Base-by-base conservation (phyloP, 2,113 vertebrate species). In the Thunnus maccoyii region DNA sequence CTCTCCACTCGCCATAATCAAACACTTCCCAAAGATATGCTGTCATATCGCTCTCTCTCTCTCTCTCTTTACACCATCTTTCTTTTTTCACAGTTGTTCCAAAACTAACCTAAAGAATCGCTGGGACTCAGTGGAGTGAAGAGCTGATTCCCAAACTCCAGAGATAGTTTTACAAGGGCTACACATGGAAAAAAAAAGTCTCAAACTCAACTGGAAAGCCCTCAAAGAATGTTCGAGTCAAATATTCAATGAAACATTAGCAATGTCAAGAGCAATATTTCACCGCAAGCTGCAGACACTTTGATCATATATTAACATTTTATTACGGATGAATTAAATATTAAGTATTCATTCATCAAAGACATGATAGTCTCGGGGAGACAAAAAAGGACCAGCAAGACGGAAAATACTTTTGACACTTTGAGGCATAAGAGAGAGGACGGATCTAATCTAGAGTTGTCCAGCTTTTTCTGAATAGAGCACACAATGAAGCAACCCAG, bases 1-100 rank as follows among this genome's bases (percentile, higher is more conserved):
- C 47, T 85, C 79, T 79, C 70, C 66, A 14, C 52, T 85, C 51
- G 25, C 74, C 30, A 27, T 44, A 85, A 80, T 88, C 83, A 93
- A 89, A 92, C 72, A 50, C 89, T 85, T 83, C 65, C 82, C 79
- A 7, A 64, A 87, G 84, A 85, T 41, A 32, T 27, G 48, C 90
- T 85, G 88, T 86, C 87, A 86, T 69, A 74, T 82, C 18, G n/a
- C 58, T 8, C 41, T 30, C 30, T 20, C 63, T 64, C 60, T 60
- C 64, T 50, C 51, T 2, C 27, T 27, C 27, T 27, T 3, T 30
- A 3, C 27, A 30, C 27, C 54, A 18, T 22, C 79, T 66, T 32
- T 69, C 0, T 54, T 64, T 60, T 58, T 27, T 70, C 27, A 61
- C 30, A 47, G 11, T 64, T 66, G 41, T 22, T 84, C 62, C 63